Conservation (phyloP, 2,888 invertebrate genomes). For the Xestia rhomboidea region DNA sequence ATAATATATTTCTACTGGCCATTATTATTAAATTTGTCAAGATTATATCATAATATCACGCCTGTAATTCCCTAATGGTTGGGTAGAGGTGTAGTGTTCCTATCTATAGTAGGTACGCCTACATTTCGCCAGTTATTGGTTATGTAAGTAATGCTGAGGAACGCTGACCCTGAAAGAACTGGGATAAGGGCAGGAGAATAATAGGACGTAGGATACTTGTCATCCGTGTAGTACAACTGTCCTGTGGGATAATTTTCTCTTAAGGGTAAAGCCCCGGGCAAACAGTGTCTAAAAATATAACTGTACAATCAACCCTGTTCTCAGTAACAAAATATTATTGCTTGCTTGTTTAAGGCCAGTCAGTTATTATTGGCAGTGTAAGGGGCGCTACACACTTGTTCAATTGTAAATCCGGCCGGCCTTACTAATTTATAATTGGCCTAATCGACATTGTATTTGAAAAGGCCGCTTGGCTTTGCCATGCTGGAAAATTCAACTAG, state of each 20-base stretch:
- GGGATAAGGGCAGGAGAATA: not conserved
- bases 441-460: not conserved
- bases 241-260: not conserved
- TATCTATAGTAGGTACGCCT: not conserved
- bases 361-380: conserved; percentile 38
- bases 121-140: not conserved
- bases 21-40: conserved; percentile 20
- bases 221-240: not conserved
- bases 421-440: no score
- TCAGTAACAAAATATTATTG: conserved; percentile 46
- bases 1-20: conserved; percentile 9
- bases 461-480: not conserved
- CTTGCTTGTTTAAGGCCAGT: conserved; percentile 28
- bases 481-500: not conserved
- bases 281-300: conserved; percentile 34
- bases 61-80: not conserved
- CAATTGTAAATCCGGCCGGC: not conserved
- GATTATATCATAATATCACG: not conserved
- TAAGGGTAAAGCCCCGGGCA: not conserved
- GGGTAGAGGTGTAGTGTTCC: not conserved
- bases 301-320: conserved; percentile 19
- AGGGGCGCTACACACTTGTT: not conserved
- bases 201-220: not conserved
- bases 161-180: no score
- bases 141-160: not conserved